A percentile compares a stretch with the other conserved stretches of the same genome.
Conservation (phyloP, 2,797 vertebrate species). For the Delichon dasypus region DNA sequence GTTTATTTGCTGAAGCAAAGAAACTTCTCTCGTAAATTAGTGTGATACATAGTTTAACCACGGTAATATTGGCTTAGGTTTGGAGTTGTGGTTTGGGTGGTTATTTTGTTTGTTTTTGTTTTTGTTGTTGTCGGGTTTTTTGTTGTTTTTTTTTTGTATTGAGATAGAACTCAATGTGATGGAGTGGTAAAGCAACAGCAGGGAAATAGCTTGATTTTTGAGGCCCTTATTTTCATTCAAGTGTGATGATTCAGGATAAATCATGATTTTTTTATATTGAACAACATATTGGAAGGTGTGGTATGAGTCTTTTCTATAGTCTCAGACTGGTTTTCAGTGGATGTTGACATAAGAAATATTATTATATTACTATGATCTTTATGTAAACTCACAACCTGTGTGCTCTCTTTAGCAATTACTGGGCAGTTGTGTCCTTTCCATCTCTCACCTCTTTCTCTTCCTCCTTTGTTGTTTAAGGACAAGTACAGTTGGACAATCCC, state of each 20-base stretch:
- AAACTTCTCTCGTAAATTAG: not conserved
- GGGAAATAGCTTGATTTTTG: not conserved
- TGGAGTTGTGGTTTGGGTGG: not conserved
- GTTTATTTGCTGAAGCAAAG: rapidly evolving
- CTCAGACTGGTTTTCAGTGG: not conserved
- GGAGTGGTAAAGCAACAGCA: not conserved
- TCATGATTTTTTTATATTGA: not conserved
- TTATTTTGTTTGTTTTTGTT: too few species aligned
- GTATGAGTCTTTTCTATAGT: not conserved
- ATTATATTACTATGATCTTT: not conserved
- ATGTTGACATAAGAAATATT: not conserved
- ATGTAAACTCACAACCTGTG: not conserved
- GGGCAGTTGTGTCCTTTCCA: not conserved
- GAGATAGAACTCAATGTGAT: not conserved
- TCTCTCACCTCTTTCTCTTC: not conserved
- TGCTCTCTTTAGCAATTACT: not conserved
- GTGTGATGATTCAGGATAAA: not conserved
- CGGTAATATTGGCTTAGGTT: not conserved
- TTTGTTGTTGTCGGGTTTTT: not conserved
- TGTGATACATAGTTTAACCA: not conserved
- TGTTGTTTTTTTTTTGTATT: not conserved
- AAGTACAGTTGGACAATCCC: not conserved
- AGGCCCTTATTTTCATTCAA: not conserved
- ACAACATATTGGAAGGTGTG: not conserved
- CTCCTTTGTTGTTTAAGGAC: not conserved